Evolutionary conservation across 2,888 invertebrate species (phyloP).

Genomic region (Apodemia duryi): DNA sequence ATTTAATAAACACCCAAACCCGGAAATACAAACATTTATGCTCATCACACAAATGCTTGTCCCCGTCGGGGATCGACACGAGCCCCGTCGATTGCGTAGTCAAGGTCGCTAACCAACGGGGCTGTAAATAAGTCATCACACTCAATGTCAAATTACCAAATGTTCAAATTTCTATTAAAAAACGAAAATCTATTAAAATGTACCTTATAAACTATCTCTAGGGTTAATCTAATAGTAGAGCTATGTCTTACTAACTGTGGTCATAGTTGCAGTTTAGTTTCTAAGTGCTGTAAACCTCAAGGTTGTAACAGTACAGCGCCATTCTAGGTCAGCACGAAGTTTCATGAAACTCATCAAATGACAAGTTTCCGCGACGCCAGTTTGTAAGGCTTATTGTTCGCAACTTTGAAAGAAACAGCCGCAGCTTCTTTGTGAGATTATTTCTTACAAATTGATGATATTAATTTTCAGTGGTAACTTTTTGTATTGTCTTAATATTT

Average conservation of each 20-base stretch:
- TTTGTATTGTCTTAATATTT: neutral
- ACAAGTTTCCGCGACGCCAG: conserved; percentile 6
- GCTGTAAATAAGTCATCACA: no score
- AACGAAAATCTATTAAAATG: no score
- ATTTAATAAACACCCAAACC: no score
- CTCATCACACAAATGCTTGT: no score
- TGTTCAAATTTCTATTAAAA: no score
- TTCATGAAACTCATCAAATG: conserved; percentile 5
- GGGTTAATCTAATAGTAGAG: neutral
- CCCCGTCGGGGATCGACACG: no score
- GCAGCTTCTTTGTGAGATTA: conserved; percentile 7
- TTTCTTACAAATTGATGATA: conserved; percentile 7
- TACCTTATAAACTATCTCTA: no score
- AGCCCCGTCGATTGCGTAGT: no score
- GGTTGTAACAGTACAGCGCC: neutral
- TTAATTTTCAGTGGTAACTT: conserved; percentile 3
- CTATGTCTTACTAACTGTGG: neutral
- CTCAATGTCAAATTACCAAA: no score
- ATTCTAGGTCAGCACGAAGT: conserved; percentile 9
- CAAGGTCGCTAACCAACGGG: no score
- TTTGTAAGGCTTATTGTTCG: conserved; percentile 6
- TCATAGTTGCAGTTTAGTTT: neutral
- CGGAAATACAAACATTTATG: no score
- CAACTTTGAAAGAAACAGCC: conserved; percentile 11
- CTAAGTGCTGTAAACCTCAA: conserved; percentile 7